These are phyloP conservation scores for Coracopsis vasa DNA, from an alignment of 2,113 vertebrate genomes.

Conservation along the genomic window DNA sequence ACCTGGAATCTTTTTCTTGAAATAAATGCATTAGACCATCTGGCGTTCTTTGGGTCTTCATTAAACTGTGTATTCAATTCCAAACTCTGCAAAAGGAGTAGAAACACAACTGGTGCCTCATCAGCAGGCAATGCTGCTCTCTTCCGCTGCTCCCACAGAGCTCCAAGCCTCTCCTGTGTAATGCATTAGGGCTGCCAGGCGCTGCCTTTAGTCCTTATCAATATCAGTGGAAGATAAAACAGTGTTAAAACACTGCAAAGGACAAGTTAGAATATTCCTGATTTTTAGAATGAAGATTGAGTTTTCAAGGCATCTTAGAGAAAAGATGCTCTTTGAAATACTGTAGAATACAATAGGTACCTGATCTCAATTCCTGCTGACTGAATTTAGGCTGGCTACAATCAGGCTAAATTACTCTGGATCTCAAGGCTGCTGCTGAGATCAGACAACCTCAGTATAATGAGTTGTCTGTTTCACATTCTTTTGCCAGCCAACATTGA, in stretches of 20 bases:
- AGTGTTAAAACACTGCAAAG: not conserved
- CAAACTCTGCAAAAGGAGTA: not conserved
- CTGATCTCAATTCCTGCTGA: not conserved
- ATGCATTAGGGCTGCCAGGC: not conserved
- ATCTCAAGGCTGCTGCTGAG: slow-evolving; percentile 9
- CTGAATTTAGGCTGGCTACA: not conserved
- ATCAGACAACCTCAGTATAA: slow-evolving; percentile 12
- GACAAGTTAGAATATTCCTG: not conserved
- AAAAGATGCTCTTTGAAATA: not conserved
- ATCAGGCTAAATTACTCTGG: slow-evolving; percentile 21
- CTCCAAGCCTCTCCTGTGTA: not conserved
- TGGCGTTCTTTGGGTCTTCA: not conserved
- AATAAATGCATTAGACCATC: not conserved
- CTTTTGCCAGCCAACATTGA: not conserved
- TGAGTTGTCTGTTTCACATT: slow-evolving; percentile 1
- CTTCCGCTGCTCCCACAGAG: not conserved
- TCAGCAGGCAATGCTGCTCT: not conserved
- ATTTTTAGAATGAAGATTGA: not conserved
- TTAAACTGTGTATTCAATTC: not conserved
- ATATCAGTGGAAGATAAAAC: not conserved
- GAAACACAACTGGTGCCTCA: not conserved
- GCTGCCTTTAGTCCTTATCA: not conserved
- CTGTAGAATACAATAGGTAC: not conserved
- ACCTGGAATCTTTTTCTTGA: not conserved
- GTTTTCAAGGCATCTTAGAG: not conserved